Conservation (phyloP, 2,888 invertebrate genomes). For the Caenorhabditis plicata region DNA sequence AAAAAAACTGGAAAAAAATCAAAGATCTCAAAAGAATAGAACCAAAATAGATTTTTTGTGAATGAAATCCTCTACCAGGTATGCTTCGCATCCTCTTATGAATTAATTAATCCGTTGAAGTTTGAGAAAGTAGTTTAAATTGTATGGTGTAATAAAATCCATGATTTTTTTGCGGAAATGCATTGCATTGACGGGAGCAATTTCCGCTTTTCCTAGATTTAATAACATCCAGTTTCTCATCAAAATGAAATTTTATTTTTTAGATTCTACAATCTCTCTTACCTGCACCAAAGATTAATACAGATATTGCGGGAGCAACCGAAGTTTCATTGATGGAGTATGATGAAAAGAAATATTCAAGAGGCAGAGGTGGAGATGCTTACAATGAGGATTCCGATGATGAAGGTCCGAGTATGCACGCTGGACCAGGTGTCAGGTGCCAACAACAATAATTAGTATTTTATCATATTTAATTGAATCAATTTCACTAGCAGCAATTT, state of each 20-base stretch:
- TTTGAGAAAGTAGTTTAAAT: too few species aligned
- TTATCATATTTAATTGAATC: not conserved
- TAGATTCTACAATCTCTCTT: constrained; percentile 77
- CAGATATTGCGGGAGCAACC: constrained; percentile 73
- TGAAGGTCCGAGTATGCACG: constrained; percentile 70
- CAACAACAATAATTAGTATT: constrained; percentile 27
- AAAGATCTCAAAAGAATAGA: too few species aligned
- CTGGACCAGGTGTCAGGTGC: constrained; percentile 27
- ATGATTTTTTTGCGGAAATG: too few species aligned
- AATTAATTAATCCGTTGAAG: too few species aligned
- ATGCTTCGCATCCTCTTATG: too few species aligned
- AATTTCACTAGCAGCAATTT: too few species aligned
- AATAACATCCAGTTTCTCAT: too few species aligned
- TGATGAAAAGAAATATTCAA: constrained; percentile 57
- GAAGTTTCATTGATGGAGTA: constrained; percentile 76
- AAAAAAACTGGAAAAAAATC: constrained; percentile 3
- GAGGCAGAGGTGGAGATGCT: constrained; percentile 71
- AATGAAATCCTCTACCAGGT: too few species aligned
- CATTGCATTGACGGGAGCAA: too few species aligned
- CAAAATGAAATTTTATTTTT: constrained; percentile 56
- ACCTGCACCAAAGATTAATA: constrained; percentile 76
- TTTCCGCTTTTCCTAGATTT: too few species aligned
- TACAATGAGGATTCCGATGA: constrained; percentile 73
- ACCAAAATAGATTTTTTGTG: too few species aligned
- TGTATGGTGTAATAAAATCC: too few species aligned